phyloP scores from a whole-genome alignment of 2,797 vertebrate species.

The Aphelocoma californica region DNA sequence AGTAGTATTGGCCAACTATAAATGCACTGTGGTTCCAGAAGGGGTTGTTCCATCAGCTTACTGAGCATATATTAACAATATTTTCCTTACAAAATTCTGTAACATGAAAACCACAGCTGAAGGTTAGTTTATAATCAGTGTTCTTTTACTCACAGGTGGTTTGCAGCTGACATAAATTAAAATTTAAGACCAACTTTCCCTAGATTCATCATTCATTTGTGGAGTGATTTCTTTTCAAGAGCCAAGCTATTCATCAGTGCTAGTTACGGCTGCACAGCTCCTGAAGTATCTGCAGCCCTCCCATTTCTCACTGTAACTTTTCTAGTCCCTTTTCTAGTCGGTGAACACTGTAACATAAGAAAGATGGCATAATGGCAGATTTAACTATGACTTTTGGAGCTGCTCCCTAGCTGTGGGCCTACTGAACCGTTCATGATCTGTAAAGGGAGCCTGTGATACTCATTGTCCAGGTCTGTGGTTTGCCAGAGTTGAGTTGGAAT shows the following conservation, averaged over 20 bases:
- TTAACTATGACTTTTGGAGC: not conserved
- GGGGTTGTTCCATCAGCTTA: not conserved
- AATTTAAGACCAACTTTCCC: not conserved
- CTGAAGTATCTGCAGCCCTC: not conserved
- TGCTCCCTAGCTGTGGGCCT: not conserved
- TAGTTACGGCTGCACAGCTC: not conserved
- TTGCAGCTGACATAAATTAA: not conserved
- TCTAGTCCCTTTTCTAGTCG: not conserved
- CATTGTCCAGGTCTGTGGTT: not conserved
- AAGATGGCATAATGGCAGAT: not conserved
- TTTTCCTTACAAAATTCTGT: not conserved
- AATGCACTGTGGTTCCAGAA: not conserved
- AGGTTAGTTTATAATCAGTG: not conserved
- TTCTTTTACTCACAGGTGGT: not conserved
- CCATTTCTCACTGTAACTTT: not conserved
- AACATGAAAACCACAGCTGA: not conserved
- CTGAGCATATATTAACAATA: not conserved
- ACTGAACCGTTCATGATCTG: not conserved
- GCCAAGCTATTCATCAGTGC: not conserved
- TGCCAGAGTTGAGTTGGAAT: not conserved
- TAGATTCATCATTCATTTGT: not conserved
- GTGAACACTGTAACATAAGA: not conserved
- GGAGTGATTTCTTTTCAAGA: not conserved
- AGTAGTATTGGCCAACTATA: not conserved
- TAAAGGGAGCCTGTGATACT: not conserved